phyloP scores from a whole-genome alignment of 2,113 vertebrate genomes.

The Boleophthalmus pectinirostris region DNA sequence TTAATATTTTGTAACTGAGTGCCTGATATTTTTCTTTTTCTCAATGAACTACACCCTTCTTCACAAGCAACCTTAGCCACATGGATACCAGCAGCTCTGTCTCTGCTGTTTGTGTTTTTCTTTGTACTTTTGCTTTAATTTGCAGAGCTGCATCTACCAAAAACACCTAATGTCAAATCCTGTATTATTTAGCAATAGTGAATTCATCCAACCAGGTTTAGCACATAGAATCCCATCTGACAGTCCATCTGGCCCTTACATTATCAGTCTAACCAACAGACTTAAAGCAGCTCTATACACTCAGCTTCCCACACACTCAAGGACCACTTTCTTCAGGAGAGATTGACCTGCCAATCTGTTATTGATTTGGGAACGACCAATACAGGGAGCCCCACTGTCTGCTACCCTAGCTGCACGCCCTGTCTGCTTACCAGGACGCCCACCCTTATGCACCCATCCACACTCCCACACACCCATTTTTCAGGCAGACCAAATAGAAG shows the following conservation, averaged over 20 bases:
- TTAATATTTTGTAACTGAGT: too few relatives aligned
- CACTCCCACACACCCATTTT: neutral
- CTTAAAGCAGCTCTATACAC: slow-evolving; percentile 34
- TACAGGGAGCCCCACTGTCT: slow-evolving; percentile 2
- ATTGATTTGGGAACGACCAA: slow-evolving; percentile 1
- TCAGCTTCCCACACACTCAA: slow-evolving; percentile 56
- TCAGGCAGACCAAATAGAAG: neutral
- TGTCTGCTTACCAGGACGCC: neutral
- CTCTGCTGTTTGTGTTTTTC: too few relatives aligned
- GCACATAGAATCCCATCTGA: neutral
- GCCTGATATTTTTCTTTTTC: too few relatives aligned
- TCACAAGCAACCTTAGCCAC: too few relatives aligned
- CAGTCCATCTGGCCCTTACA: neutral
- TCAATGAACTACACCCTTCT: too few relatives aligned
- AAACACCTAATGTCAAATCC: neutral
- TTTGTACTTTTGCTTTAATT: too few relatives aligned
- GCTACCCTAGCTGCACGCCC: neutral
- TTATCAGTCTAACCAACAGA: slow-evolving; percentile 10
- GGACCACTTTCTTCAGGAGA: slow-evolving; percentile 53
- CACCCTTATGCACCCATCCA: neutral
- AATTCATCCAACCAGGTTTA: neutral
- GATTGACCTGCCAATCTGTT: slow-evolving; percentile 42
- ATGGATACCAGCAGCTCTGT: too few relatives aligned
- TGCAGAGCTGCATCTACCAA: neutral
- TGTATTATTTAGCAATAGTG: neutral